Conservation (phyloP, 92 coral and sea anemone genomes). For the Umimayanthus kanabou region DNA sequence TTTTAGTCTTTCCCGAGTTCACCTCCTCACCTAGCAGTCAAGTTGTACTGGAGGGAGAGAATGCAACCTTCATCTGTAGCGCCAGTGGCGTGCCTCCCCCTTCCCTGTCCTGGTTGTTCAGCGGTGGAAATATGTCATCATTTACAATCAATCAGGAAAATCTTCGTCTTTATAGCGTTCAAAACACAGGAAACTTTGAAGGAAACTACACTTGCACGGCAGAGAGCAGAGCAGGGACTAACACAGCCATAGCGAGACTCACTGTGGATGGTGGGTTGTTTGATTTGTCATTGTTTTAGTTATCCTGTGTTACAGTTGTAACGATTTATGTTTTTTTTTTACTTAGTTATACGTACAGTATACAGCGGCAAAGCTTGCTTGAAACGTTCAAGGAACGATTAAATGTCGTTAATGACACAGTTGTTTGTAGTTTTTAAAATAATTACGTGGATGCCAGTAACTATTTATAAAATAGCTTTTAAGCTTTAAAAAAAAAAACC, state of each 20-base stretch:
- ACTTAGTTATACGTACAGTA: too few relatives aligned
- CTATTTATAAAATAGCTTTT: too few relatives aligned
- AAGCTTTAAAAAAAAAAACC: too few relatives aligned
- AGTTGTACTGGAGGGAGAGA: background rate
- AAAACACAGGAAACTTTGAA: slow-evolving; percentile 5
- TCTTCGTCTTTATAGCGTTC: background rate
- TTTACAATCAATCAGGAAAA: background rate
- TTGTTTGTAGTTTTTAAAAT: too few relatives aligned
- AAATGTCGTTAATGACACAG: too few relatives aligned
- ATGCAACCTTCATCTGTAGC: slow-evolving; percentile 11
- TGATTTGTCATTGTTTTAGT: too few relatives aligned
- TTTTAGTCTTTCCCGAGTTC: slow-evolving; percentile 7
- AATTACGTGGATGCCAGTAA: too few relatives aligned
- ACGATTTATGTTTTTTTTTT: background rate
- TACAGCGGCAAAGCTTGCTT: too few relatives aligned
- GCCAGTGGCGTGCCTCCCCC: slow-evolving; percentile 4
- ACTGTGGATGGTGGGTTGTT: background rate
- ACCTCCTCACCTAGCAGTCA: background rate
- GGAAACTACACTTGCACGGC: too few relatives aligned
- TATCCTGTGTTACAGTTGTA: too few relatives aligned
- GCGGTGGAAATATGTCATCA: background rate
- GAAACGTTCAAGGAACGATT: too few relatives aligned
- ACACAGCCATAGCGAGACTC: background rate
- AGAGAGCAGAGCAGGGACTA: background rate
- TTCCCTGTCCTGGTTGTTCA: background rate